Evolutionary conservation across 2,113 vertebrate species (phyloP).

Genomic region (Gymnobelideus leadbeateri): DNA sequence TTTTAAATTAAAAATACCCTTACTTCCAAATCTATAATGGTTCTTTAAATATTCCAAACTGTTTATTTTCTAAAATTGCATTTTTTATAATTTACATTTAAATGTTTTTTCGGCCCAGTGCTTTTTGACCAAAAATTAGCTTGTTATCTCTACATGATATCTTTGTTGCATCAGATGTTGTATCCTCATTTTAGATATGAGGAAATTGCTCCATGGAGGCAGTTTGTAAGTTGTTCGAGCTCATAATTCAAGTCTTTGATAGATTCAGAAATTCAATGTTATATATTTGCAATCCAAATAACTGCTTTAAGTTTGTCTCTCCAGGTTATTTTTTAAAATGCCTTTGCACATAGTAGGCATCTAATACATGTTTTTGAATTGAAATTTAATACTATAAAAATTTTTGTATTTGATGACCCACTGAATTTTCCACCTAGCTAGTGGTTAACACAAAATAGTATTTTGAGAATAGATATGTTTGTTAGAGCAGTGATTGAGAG

Average conservation of each 20-base stretch:
- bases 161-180: not conserved
- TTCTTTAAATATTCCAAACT: conserved; percentile 27
- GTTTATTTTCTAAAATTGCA: conserved; percentile 42
- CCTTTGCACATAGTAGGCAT: not conserved
- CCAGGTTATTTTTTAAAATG: not conserved
- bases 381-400: not conserved
- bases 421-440: not conserved
- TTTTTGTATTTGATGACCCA: not conserved
- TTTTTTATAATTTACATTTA: conserved; percentile 50
- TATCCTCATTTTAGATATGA: conserved; percentile 28
- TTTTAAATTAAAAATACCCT: not conserved
- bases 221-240: not conserved
- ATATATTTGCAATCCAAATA: too few relatives aligned
- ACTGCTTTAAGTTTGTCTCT: not conserved
- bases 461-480: not conserved
- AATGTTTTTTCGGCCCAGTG: conserved; percentile 33
- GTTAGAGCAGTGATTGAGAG: not conserved
- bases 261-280: not conserved
- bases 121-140: conserved; percentile 37
- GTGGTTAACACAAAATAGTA: not conserved
- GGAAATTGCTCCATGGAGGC: not conserved
- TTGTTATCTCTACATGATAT: not conserved
- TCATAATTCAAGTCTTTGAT: not conserved
- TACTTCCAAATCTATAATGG: conserved; percentile 6
- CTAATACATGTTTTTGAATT: not conserved